These are phyloP conservation scores for Salvator merianae DNA, from an alignment of 2,113 vertebrate genomes.

Conservation along the genomic window DNA sequence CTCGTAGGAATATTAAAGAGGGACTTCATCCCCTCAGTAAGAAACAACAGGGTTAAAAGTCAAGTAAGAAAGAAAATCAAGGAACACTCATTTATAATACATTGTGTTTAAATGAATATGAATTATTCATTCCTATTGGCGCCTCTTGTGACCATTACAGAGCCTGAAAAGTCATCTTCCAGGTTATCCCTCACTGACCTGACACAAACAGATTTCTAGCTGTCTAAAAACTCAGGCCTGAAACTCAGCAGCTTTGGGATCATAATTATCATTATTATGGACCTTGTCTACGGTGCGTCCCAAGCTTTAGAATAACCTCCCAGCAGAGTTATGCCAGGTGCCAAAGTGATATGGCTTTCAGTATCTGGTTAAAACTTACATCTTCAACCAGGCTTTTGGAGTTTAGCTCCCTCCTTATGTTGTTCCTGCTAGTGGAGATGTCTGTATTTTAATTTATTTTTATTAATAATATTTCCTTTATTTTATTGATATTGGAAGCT, in stretches of 20 bases:
- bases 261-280: too few relatives aligned
- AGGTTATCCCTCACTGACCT: not conserved
- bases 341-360: too few relatives aligned
- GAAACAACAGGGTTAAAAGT: conserved; percentile 40
- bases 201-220: not conserved
- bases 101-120: conserved; percentile 49
- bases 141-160: not conserved
- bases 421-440: too few relatives aligned
- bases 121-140: conserved; percentile 52
- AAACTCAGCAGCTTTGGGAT: not conserved
- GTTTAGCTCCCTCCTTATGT: too few relatives aligned
- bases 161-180: not conserved
- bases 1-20: conserved; percentile 15
- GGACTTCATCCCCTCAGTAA: conserved; percentile 19
- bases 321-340: too few relatives aligned
- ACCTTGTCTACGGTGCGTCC: too few relatives aligned
- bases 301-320: too few relatives aligned
- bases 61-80: conserved; percentile 27
- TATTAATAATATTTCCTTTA: too few relatives aligned
- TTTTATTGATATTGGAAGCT: too few relatives aligned
- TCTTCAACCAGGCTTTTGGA: too few relatives aligned
- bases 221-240: not conserved
- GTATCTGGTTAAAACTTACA: too few relatives aligned
- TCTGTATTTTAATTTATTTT: too few relatives aligned
- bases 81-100: conserved; percentile 58